Evolutionary conservation across 2,113 vertebrate genomes (phyloP).

Genomic region (Clarias batrachus): DNA sequence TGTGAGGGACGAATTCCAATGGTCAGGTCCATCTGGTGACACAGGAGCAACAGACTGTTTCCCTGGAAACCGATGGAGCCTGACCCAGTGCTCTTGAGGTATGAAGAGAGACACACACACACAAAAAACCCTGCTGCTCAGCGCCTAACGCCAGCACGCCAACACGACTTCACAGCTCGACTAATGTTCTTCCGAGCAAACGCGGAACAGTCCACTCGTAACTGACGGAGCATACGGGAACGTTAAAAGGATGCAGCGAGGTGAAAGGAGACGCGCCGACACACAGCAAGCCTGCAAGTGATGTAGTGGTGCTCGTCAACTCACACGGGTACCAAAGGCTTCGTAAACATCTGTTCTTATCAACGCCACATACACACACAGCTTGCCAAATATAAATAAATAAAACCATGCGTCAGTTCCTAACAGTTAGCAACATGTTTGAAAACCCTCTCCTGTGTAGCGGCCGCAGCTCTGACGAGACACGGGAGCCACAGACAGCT

Average conservation of each 20-base stretch:
- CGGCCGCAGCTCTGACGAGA: not conserved
- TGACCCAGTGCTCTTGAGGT: constrained; percentile 1
- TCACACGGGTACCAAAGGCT: not conserved
- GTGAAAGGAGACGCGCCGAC: not conserved
- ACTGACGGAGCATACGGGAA: constrained; percentile 39
- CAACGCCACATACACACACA: not conserved
- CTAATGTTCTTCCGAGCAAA: not conserved
- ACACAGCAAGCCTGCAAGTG: not conserved
- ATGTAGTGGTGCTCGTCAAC: not conserved
- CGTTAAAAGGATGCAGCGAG: constrained; percentile 30
- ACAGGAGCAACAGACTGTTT: constrained; percentile 65
- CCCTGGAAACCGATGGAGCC: constrained; percentile 60
- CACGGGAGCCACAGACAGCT: not conserved
- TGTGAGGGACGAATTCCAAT: constrained; percentile 69
- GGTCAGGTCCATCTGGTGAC: constrained; percentile 78
- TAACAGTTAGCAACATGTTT: not conserved
- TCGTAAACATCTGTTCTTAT: not conserved
- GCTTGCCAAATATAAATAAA: not conserved
- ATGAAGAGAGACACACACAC: constrained; percentile 1
- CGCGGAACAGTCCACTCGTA: constrained; percentile 7
- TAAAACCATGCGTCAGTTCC: not conserved
- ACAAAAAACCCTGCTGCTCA: not conserved
- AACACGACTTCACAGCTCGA: not conserved
- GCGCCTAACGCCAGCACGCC: not conserved
- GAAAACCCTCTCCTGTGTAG: not conserved